Conservation (phyloP, 2,113 vertebrate species). For the Rhagologus leucostigma region DNA sequence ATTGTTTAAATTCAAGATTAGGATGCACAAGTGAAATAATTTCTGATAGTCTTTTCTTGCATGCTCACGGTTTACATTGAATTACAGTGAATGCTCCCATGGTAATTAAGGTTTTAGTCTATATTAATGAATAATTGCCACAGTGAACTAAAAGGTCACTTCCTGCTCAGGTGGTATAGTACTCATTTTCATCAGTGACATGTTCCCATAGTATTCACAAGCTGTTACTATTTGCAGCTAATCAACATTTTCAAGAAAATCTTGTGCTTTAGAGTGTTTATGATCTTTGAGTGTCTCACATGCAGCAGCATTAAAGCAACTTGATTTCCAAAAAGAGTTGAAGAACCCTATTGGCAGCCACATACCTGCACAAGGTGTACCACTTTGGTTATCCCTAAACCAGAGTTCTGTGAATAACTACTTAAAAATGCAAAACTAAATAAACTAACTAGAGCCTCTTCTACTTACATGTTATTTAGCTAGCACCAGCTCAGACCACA, state of each 20-base stretch:
- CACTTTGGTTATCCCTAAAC: background rate
- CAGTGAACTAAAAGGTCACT: background rate
- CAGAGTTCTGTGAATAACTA: background rate
- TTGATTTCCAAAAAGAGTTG: background rate
- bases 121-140: background rate
- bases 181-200: background rate
- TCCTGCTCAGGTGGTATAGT: background rate
- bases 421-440: background rate
- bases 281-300: background rate
- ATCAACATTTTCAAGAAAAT: background rate
- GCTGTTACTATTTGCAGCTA: background rate
- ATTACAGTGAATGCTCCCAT: background rate
- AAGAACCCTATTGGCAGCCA: background rate
- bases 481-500: background rate
- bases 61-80: background rate
- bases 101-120: slow-evolving; percentile 8
- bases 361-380: background rate
- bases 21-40: background rate
- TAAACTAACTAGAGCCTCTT: background rate
- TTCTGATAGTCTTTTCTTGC: background rate
- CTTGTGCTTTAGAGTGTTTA: background rate
- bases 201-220: background rate
- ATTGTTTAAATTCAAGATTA: background rate
- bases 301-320: background rate
- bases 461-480: background rate